phyloP scores from a whole-genome alignment of 37 sponge, comb jelly and placozoan species.

The Oopsacas minuta region DNA sequence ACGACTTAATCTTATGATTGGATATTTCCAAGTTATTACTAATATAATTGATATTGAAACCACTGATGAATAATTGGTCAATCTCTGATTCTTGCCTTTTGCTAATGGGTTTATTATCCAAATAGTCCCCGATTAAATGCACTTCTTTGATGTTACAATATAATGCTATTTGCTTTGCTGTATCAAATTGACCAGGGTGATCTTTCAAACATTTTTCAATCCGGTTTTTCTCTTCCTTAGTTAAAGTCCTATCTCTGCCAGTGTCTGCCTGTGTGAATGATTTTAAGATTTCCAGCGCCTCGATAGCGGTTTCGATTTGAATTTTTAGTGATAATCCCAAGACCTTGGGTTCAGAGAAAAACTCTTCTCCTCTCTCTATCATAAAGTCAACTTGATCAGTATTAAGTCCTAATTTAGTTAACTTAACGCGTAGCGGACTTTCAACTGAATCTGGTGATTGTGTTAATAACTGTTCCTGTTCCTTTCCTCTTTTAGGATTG shows the following conservation, averaged over 20 bases:
- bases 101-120: background rate
- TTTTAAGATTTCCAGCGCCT: background rate
- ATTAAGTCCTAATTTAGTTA: too few species aligned
- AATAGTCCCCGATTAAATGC: background rate
- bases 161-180: background rate
- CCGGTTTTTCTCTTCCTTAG: background rate
- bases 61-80: background rate
- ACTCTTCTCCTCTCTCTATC: background rate
- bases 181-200: background rate
- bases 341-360: background rate
- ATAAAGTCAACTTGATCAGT: background rate
- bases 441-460: too few species aligned
- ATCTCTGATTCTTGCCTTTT: background rate
- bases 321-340: background rate
- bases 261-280: too few species aligned
- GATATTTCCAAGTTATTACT: background rate
- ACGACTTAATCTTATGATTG: background rate
- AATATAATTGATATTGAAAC: background rate
- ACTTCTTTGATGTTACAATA: background rate
- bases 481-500: too few species aligned
- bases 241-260: background rate
- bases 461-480: too few species aligned
- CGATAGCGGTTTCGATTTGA: background rate
- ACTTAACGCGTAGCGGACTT: too few species aligned
- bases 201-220: background rate